Evolutionary conservation across 2,113 vertebrate genomes (phyloP), one percentile per base, ranked within the genome.

Genomic region (Oostethus manadensis): DNA sequence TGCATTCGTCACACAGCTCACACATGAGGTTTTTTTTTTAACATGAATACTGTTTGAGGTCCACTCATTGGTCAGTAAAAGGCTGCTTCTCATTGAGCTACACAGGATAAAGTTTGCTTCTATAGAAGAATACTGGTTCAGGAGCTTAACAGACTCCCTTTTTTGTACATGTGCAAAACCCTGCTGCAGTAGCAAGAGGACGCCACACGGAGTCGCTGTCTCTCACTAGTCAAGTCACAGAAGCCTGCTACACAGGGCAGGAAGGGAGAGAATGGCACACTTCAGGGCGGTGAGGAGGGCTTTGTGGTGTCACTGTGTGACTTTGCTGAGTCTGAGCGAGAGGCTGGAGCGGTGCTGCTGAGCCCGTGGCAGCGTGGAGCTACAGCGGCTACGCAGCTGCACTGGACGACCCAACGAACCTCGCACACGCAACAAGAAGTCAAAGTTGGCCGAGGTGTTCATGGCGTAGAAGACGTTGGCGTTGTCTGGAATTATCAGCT

Each of bases 381-480:
- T 92, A 55, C 89, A 92, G 0, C 82, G 89, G 70, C 88, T 91
- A 0, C 92, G 85, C 53, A 89, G 83, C 57, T 91, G 92, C 40
- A 90, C 89, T 0, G 87, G 76, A 6, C 68, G 68, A 0, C 51
- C 71, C 0, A 85, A 78, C 0, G 80, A 64, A 71, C 78, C 90
- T 44, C 94, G 87, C 67, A 87, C 87, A 2, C 94, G 88, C 79
- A 98, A 84, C 78, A 98, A 86, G 83, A 98, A 98, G 76, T 97
- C 83, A 0, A 93, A 98, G 84, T 94, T 95, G 1, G 86, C 93
- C 0, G 92, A 91, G 71, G 92, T 95, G 86, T 96, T 97, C 94
- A 98, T 98, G 83, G 93, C 94, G 0, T 97, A 98, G 60, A 96
- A 98, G 23, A 98, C 94, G 0, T 98, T 98, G 54, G 92, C 94